These are phyloP conservation scores for Chironex yamaguchii DNA, from an alignment of 30 jellyfish, hydroid and myxozoan genomes.

Conservation along the genomic window DNA sequence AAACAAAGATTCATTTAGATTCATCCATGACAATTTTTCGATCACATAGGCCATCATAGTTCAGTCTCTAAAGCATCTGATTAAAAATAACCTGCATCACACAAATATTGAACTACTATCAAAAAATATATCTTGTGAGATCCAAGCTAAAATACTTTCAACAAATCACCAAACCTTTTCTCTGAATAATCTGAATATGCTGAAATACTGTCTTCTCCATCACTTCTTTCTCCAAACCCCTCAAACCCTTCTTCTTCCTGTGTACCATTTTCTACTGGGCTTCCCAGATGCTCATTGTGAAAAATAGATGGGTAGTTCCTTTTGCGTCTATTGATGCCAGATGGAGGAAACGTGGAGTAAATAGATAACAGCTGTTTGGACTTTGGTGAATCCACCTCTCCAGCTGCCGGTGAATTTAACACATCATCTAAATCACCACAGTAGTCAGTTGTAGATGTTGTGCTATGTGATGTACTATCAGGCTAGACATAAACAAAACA, in stretches of 20 bases:
- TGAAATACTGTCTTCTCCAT: constrained; percentile 67
- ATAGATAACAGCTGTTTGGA: constrained; percentile 67
- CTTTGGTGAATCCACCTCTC: constrained; percentile 9
- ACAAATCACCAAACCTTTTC: constrained; percentile 32
- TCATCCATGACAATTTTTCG: neutral
- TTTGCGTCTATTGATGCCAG: constrained; percentile 82
- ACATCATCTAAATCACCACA: constrained; percentile 88
- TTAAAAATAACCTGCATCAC: neutral
- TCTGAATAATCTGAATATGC: constrained; percentile 69
- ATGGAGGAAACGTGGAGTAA: constrained; percentile 93
- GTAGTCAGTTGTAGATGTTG: constrained; percentile 87
- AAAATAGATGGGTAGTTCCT: constrained; percentile 66
- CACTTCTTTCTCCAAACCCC: constrained; percentile 87
- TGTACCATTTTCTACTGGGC: constrained; percentile 68
- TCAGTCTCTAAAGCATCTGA: too few species aligned
- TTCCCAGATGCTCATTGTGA: constrained; percentile 70
- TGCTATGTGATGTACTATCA: constrained; percentile 92
- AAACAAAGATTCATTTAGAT: neutral
- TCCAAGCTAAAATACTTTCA: too few species aligned
- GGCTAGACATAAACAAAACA: constrained; percentile 56
- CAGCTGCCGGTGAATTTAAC: constrained; percentile 50
- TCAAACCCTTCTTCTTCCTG: constrained; percentile 92
- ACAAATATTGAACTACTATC: neutral
- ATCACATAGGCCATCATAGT: too few species aligned
- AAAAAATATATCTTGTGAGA: too few species aligned